Evolutionary conservation across 2,888 invertebrate species (phyloP).

Genomic region (Allygus modestus): DNA sequence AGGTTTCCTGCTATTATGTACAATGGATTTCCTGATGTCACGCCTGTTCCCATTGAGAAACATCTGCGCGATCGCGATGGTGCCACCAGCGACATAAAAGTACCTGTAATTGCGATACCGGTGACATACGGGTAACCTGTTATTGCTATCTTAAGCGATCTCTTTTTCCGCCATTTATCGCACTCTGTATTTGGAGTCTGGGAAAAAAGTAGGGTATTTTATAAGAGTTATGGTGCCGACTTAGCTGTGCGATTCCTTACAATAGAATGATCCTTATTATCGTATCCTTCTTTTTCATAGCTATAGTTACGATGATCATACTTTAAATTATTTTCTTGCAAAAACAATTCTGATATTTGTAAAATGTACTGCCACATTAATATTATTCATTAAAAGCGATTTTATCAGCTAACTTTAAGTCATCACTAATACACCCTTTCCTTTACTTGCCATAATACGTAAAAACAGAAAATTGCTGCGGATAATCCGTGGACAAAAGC

Average conservation of each 20-base stretch:
- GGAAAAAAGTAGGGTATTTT: not conserved
- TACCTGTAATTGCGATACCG: conserved; percentile 7
- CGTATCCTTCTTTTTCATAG: not conserved
- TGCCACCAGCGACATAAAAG: not conserved
- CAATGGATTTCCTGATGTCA: not conserved
- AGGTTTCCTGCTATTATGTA: too few species aligned
- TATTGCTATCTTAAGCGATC: conserved; percentile 13
- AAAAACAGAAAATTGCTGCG: too few species aligned
- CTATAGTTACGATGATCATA: not conserved
- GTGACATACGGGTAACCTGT: not conserved
- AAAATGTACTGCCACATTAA: too few species aligned
- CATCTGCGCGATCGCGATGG: not conserved
- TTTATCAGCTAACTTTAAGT: too few species aligned
- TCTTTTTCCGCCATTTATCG: not conserved
- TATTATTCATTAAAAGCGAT: too few species aligned
- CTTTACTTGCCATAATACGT: too few species aligned
- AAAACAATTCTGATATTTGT: too few species aligned
- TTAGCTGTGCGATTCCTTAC: not conserved
- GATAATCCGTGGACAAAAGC: too few species aligned
- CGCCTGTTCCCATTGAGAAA: not conserved
- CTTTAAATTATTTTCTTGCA: too few species aligned
- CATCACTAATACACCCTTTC: too few species aligned
- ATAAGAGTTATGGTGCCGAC: conserved; percentile 1
- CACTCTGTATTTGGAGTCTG: not conserved
- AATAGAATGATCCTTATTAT: not conserved